Evolutionary conservation across 2,113 vertebrate species (phyloP).

Genomic region (Sprattus sprattus): DNA sequence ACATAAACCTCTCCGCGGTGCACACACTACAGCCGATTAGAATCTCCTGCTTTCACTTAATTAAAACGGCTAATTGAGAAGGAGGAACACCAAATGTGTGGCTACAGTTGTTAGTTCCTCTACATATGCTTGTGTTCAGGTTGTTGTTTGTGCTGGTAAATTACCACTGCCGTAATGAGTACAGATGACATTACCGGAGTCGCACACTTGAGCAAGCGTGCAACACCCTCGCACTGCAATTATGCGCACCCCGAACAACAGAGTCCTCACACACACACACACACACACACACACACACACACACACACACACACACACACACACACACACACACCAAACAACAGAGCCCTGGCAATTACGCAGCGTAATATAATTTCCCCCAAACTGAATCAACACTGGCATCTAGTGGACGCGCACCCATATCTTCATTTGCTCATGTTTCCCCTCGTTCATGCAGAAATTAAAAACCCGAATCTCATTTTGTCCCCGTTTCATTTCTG

Average conservation of each 20-base stretch:
- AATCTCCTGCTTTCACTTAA: neutral
- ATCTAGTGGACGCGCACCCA: conserved; percentile 54
- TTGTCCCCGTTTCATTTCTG: neutral
- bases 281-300: too few species aligned
- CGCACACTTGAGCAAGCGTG: conserved; percentile 20
- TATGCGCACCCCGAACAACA: conserved; percentile 6
- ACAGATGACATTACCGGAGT: conserved; percentile 6
- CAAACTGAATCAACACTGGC: conserved; percentile 57
- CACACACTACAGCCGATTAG: neutral
- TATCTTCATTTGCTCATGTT: conserved; percentile 21
- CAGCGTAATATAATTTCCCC: conserved; percentile 5
- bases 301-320: too few species aligned
- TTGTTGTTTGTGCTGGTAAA: neutral
- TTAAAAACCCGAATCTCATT: neutral
- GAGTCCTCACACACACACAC: too few species aligned
- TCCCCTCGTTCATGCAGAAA: neutral
- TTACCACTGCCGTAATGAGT: neutral
- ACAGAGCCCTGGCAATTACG: conserved; percentile 6
- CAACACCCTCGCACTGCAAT: conserved; percentile 21
- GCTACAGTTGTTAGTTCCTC: neutral
- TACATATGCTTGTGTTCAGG: neutral
- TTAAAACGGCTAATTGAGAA: conserved; percentile 8
- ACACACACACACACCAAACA: neutral
- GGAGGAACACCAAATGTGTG: neutral
- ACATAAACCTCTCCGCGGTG: neutral